A percentile compares a stretch with the other conserved stretches of the same genome.
Conservation (phyloP, 2,888 invertebrate species). For the Lepidocyrtinus sp. region DNA sequence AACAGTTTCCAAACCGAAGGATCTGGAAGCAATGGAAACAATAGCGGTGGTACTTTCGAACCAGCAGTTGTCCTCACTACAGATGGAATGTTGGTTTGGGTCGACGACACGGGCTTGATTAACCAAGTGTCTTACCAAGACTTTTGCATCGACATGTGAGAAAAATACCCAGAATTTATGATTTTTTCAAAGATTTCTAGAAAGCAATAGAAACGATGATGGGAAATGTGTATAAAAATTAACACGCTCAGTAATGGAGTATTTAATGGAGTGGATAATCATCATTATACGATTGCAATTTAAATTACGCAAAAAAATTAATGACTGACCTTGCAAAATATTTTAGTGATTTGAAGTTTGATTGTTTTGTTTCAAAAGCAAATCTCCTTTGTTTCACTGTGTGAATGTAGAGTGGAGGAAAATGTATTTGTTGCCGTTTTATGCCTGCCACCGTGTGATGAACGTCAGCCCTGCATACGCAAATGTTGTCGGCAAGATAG, state of each 20-base stretch:
- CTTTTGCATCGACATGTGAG: conserved; percentile 70
- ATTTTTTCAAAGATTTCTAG: too few relatives aligned
- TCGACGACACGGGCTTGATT: conserved; percentile 63
- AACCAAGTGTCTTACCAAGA: conserved; percentile 64
- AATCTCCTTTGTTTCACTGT: neutral
- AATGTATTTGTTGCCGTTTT: conserved; percentile 67
- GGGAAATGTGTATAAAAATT: too few relatives aligned
- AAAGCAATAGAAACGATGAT: too few relatives aligned
- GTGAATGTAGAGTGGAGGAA: conserved; percentile 52
- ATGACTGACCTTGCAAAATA: neutral
- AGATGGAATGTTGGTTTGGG: conserved; percentile 66
- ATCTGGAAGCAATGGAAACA: conserved; percentile 6
- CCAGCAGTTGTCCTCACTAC: conserved; percentile 64
- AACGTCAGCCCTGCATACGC: conserved; percentile 64
- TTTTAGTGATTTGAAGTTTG: neutral
- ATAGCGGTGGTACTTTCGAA: conserved; percentile 30
- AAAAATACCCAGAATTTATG: too few relatives aligned
- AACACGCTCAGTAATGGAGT: too few relatives aligned
- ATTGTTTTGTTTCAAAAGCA: conserved; percentile 33
- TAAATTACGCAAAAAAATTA: neutral
- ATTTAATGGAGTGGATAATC: too few relatives aligned
- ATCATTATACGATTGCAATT: neutral
- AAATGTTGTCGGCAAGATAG: conserved; percentile 67
- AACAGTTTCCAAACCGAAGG: conserved; percentile 11
- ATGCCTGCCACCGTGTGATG: conserved; percentile 66